phyloP scores from a whole-genome alignment of 2,797 vertebrate species.

The Melanotaenia pygmaea region DNA sequence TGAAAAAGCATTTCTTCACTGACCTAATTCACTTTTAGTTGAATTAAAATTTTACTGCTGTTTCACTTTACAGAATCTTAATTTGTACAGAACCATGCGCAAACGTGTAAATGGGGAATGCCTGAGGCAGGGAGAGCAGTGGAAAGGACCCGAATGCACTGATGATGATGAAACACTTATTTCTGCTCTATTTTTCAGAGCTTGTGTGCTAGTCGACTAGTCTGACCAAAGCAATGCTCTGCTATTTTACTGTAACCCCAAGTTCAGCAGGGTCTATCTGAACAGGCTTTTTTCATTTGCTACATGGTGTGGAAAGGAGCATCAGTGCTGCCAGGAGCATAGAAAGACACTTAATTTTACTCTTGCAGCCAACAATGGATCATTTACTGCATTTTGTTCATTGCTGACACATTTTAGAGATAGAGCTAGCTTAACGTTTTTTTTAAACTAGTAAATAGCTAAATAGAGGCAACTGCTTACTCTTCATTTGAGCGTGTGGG shows the following conservation, averaged over 20 bases:
- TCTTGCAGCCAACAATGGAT: neutral
- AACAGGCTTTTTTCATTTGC: neutral
- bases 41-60: too few relatives aligned
- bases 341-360: neutral
- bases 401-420: neutral
- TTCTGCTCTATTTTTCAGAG: neutral
- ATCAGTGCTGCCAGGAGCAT: neutral
- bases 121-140: too few relatives aligned
- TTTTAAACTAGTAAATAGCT: neutral
- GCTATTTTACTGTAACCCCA: neutral
- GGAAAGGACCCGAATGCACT: neutral
- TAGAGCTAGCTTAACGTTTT: neutral
- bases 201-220: neutral
- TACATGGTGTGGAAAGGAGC: neutral
- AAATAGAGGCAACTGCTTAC: neutral
- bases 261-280: neutral
- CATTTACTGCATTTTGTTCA: neutral
- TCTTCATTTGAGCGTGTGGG: neutral
- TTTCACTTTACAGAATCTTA: too few relatives aligned
- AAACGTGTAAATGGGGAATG: neutral
- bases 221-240: neutral
- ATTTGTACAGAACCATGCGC: neutral
- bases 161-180: neutral
- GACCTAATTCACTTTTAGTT: too few relatives aligned
- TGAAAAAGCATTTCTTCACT: too few relatives aligned